A percentile compares a stretch with the other conserved stretches of the same genome.
Conservation (phyloP, 2,888 invertebrate genomes). For the Minunthozetes semirufus region DNA sequence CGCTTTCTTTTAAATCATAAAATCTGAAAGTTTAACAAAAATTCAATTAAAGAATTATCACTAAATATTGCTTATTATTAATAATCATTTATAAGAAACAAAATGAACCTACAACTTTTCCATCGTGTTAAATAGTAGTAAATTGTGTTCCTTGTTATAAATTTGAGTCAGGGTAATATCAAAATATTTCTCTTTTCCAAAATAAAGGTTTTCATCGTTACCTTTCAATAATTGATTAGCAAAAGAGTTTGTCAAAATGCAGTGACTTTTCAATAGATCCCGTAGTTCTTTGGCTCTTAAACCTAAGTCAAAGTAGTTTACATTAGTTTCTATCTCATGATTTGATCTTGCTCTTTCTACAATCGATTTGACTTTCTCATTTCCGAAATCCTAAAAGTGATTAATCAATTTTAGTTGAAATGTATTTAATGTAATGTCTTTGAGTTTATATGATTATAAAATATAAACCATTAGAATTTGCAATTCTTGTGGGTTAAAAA, state of each 20-base stretch:
- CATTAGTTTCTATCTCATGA: no score
- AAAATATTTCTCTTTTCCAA: background rate
- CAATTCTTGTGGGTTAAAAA: no score
- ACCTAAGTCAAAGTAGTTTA: background rate
- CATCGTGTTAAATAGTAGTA: background rate
- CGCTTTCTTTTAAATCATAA: background rate
- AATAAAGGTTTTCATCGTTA: background rate
- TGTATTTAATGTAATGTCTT: no score
- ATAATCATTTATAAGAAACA: background rate
- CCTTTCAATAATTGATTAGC: background rate
- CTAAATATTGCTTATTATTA: background rate
- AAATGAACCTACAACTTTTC: background rate
- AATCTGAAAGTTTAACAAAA: background rate
- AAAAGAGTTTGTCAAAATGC: background rate
- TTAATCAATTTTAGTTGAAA: no score
- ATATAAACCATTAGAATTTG: no score
- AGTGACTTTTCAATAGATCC: background rate
- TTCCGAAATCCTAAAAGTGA: no score
- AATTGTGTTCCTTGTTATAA: background rate
- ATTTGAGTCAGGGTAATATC: no score
- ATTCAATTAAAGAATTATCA: background rate
- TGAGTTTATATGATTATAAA: no score
- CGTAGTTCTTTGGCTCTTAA: background rate
- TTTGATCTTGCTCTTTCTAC: no score
- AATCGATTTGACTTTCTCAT: no score